A percentile compares a stretch with the other conserved stretches of the same genome.
Evolutionary conservation across 2,113 vertebrate species (phyloP).

Genomic region (Theristicus caerulescens): DNA sequence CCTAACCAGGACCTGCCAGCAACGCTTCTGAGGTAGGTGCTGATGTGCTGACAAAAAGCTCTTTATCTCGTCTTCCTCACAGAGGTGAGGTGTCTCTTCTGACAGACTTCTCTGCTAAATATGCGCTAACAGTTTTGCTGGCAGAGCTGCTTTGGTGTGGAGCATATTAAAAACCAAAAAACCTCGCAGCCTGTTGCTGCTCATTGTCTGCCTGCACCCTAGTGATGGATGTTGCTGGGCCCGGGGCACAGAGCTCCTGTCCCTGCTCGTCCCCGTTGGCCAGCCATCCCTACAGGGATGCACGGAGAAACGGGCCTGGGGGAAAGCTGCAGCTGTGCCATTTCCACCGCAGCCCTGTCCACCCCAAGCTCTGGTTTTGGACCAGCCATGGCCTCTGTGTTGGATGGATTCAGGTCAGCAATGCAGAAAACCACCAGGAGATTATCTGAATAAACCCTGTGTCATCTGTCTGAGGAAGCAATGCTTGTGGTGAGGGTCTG

Average conservation of each 20-base stretch:
- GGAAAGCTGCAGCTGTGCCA: background rate
- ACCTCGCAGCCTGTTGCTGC: background rate
- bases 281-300: fast-evolving
- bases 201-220: background rate
- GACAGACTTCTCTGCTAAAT: background rate
- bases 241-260: fast-evolving
- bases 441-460: background rate
- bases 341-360: background rate
- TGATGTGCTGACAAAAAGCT: background rate
- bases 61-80: background rate
- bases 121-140: background rate
- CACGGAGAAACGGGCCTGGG: fast-evolving
- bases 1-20: background rate
- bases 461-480: background rate
- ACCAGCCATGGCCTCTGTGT: fast-evolving
- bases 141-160: background rate
- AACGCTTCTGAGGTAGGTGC: background rate
- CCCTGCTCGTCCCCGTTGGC: background rate
- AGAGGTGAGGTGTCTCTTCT: background rate
- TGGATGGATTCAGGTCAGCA: background rate
- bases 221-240: fast-evolving
- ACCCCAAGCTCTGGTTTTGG: background rate
- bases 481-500: background rate
- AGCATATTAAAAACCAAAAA: background rate
- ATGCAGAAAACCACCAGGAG: background rate